Evolutionary conservation across 1,140 invertebrate species (phyloP), one percentile per base, ranked within the genome.

Genomic region (Lasioglossum albipes): DNA sequence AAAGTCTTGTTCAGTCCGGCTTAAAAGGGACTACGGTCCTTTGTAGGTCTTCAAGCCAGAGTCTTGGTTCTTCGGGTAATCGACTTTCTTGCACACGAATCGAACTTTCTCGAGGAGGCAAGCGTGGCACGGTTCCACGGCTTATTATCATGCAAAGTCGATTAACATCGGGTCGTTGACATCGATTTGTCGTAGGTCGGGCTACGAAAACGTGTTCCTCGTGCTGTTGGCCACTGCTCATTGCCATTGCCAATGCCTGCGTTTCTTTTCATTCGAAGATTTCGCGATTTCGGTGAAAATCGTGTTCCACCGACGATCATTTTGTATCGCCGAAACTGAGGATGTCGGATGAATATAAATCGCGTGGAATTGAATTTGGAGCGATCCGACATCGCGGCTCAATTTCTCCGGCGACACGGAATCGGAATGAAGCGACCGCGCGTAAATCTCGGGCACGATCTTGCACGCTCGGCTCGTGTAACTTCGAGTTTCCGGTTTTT

Each of bases 21-120:
- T 80, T 81, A 31, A 75, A 64, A 54, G 67, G 45, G 79, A 75
- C 81, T 75, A 52, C 75, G 42, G 71, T 57, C 71, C 12, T 71
- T 83, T 71, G 71, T 83, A 83, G 52, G 82, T 83, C 72, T 81
- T 83, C 71, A 20, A 81, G 54, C 31, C n/a, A 1, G 49, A n/a
- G 71, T 74, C 77, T 79, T 66, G 77, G 36, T 74, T 79, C 77
- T 66, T 66, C 69, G 62, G 54, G 71, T 81, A 76, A 78, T 82
- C 77, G 76, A 82, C 80, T 84, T 84, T 81, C 81, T 70, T 77
- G 81, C 77, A 61, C 71, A 16, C 41, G 61, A 73, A 85, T 64
- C 75, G 66, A 81, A 81, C 82, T 74, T 82, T 77, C 82, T 77
- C 73, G 49, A 67, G 57, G 65, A 84, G 67, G 41, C 49, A 45